Conservation (phyloP, 2,797 vertebrate genomes). For the Lepus oiostolus region DNA sequence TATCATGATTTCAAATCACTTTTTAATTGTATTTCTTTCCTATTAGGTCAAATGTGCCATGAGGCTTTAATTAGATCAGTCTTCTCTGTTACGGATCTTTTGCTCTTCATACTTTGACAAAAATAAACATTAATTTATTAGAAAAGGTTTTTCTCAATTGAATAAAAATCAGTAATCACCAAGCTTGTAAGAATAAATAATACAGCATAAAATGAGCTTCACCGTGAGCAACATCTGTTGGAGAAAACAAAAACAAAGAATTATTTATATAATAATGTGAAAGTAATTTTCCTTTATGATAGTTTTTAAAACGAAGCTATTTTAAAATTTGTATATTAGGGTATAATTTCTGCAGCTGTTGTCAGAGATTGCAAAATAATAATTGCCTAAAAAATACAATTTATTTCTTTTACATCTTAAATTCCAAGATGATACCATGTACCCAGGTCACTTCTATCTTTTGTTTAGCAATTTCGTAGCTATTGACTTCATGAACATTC, state of each 20-base stretch:
- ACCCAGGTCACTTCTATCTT: neutral
- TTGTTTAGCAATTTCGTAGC: neutral
- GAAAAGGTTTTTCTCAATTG: neutral
- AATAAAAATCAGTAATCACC: neutral
- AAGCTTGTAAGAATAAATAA: neutral
- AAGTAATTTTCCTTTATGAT: neutral
- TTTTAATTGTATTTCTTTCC: neutral
- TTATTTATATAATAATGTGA: neutral
- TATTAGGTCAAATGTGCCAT: neutral
- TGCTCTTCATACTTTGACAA: neutral
- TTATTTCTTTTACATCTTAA: neutral
- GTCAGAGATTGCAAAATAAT: neutral
- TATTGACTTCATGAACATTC: neutral
- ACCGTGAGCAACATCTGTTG: neutral
- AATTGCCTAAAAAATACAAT: neutral
- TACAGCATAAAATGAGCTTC: neutral
- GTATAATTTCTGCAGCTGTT: neutral
- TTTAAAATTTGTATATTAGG: neutral
- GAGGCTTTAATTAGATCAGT: neutral
- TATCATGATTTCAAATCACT: neutral
- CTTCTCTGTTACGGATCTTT: neutral
- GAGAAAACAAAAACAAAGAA: neutral
- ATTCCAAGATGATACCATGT: neutral
- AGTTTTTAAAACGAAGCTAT: neutral
- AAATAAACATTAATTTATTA: neutral